phyloP scores from a whole-genome alignment of 2,888 invertebrate species.

The Hyles lineata region DNA sequence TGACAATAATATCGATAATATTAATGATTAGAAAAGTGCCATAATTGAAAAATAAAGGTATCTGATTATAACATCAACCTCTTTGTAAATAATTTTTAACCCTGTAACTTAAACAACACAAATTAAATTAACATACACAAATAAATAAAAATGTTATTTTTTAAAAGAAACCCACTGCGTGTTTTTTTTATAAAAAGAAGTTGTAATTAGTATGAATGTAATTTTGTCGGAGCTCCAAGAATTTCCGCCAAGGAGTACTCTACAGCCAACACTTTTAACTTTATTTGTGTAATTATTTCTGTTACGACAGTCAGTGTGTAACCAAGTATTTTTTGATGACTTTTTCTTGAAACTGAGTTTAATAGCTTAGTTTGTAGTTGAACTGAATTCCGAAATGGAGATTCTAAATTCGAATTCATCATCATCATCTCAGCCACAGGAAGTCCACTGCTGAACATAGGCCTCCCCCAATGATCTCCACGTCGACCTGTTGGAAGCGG shows the following conservation, averaged over 20 bases:
- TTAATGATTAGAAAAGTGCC: too few species aligned
- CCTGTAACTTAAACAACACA: background rate
- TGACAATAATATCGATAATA: too few species aligned
- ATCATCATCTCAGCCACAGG: too few species aligned
- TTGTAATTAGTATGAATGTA: slow-evolving; percentile 1
- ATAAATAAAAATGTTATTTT: background rate
- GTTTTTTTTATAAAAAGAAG: background rate
- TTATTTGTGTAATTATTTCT: background rate
- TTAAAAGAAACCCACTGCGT: background rate
- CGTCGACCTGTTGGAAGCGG: too few species aligned
- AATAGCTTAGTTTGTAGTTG: background rate
- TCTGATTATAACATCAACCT: too few species aligned
- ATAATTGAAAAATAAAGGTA: too few species aligned
- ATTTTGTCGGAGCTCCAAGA: slow-evolving; percentile 1
- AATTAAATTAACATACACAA: background rate
- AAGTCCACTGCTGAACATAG: too few species aligned
- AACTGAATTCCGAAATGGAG: too few species aligned
- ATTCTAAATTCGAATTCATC: too few species aligned
- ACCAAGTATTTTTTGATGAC: background rate
- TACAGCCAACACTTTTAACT: background rate
- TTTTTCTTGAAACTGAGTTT: background rate
- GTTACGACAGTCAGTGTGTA: background rate
- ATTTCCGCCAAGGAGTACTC: background rate
- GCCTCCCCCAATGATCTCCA: too few species aligned
- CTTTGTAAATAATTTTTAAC: too few species aligned